Conservation (phyloP, 2,888 invertebrate species). For the Nesidiocoris tenuis region DNA sequence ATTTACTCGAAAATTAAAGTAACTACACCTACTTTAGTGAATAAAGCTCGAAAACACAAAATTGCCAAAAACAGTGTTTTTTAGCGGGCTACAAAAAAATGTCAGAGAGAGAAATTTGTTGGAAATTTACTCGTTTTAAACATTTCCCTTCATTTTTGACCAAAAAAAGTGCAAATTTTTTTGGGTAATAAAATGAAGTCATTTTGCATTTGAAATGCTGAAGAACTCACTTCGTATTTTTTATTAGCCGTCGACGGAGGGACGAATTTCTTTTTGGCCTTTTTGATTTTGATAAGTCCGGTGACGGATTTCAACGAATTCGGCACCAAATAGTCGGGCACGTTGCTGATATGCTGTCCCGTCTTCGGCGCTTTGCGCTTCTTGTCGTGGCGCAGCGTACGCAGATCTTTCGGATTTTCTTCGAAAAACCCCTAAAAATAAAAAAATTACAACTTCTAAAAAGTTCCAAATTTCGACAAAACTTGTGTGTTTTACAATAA, state of each 20-base stretch:
- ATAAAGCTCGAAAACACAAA: no score
- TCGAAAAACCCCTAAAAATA: conserved; percentile 79
- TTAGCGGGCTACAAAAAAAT: no score
- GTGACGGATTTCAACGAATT: conserved; percentile 69
- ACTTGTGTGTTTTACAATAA: background rate
- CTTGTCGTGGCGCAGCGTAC: conserved; percentile 81
- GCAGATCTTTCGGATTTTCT: conserved; percentile 84
- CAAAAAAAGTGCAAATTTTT: no score
- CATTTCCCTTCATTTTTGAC: background rate
- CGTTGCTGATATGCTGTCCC: conserved; percentile 82
- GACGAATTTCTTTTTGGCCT: conserved; percentile 51
- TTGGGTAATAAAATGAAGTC: no score
- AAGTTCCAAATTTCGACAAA: background rate
- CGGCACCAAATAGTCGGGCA: conserved; percentile 90
- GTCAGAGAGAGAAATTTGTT: no score
- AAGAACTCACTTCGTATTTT: conserved; percentile 32
- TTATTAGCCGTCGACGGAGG: conserved; percentile 4
- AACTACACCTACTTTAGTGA: no score
- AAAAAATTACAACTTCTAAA: conserved; percentile 13
- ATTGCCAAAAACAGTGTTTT: no score
- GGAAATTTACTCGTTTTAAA: background rate
- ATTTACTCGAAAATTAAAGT: no score
- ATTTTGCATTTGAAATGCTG: no score
- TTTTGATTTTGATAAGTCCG: conserved; percentile 55
- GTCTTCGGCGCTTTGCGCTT: conserved; percentile 80